phyloP scores from a whole-genome alignment of 2,888 invertebrate genomes.

The Clostera curtula region DNA sequence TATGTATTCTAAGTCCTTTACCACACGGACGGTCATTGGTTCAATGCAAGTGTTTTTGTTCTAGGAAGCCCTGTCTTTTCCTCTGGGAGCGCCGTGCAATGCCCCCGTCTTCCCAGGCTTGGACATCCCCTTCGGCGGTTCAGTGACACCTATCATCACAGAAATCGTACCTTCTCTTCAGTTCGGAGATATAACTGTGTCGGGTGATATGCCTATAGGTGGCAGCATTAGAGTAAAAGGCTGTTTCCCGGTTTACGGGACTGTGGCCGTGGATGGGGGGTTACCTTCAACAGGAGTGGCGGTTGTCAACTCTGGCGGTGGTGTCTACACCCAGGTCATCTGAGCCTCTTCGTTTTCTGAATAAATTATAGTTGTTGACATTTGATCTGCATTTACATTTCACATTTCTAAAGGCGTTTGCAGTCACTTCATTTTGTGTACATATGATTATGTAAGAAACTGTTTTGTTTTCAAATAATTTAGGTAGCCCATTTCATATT shows the following conservation, averaged over 20 bases:
- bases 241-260: conserved; percentile 55
- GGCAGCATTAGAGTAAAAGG: conserved; percentile 52
- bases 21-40: too few species aligned
- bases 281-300: conserved; percentile 49
- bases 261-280: conserved; percentile 45
- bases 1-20: too few species aligned
- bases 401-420: too few species aligned
- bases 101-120: background rate
- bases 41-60: too few species aligned
- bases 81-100: too few species aligned
- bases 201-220: conserved; percentile 49
- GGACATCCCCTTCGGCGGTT: conserved; percentile 17
- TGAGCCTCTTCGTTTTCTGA: conserved; percentile 3
- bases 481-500: too few species aligned
- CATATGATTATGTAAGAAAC: too few species aligned
- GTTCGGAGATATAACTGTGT: conserved; percentile 45
- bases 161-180: conserved; percentile 48
- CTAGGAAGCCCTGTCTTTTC: too few species aligned
- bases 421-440: too few species aligned
- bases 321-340: conserved; percentile 15
- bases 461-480: too few species aligned
- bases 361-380: conserved; percentile 15
- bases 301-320: conserved; percentile 37
- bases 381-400: too few species aligned
- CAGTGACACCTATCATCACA: conserved; percentile 40